Percentiles rank a stretch among this genome's conserved stretches.
phyloP scores from a whole-genome alignment of 2,113 vertebrate genomes.

The Phylloscopus whistleri region DNA sequence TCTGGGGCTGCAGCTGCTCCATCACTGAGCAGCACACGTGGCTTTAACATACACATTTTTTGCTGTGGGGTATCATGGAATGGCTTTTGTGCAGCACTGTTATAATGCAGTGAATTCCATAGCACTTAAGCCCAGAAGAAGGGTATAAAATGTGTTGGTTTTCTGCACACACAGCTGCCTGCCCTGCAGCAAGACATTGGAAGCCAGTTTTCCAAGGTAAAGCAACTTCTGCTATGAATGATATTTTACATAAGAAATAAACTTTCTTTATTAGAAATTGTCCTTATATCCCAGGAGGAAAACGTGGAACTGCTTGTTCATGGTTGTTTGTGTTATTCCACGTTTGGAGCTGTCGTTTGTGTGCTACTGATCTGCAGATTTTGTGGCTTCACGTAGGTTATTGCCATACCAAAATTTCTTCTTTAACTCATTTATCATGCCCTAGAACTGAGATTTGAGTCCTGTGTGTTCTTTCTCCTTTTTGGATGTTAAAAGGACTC shows the following conservation, averaged over 20 bases:
- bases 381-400: not conserved
- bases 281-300: not conserved
- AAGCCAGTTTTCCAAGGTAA: not conserved
- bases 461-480: not conserved
- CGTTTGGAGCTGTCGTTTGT: not conserved
- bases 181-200: not conserved
- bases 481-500: not conserved
- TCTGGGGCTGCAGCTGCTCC: not conserved
- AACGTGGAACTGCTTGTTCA: not conserved
- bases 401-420: not conserved
- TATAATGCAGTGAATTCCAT: not conserved
- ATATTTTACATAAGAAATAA: not conserved
- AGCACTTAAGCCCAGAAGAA: not conserved
- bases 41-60: not conserved
- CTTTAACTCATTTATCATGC: not conserved
- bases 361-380: not conserved
- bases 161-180: not conserved
- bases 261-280: not conserved
- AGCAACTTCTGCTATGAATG: not conserved
- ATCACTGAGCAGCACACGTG: not conserved
- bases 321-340: not conserved
- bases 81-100: not conserved
- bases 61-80: not conserved
- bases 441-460: not conserved
- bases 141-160: not conserved